Percentiles rank a stretch among this genome's conserved stretches.
These are phyloP conservation scores for Corythaeola cristata DNA, from an alignment of 2,113 vertebrate species.

Conservation along the genomic window DNA sequence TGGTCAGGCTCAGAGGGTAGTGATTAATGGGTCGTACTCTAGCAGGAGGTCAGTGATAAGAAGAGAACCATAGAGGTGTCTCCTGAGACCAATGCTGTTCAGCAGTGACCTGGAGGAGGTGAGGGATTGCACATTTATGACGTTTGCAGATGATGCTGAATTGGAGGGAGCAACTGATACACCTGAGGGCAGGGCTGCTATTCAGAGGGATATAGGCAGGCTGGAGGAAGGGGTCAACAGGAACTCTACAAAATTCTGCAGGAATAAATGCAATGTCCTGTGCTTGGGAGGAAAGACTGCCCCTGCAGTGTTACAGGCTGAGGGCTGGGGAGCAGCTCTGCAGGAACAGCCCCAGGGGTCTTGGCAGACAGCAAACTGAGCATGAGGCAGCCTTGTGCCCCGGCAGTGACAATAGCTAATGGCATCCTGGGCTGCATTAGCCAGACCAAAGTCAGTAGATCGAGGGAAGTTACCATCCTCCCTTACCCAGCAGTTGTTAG, in stretches of 20 bases:
- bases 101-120: background rate
- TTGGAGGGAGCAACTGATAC: background rate
- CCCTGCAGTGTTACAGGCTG: background rate
- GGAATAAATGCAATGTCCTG: background rate
- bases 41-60: background rate
- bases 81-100: background rate
- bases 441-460: background rate
- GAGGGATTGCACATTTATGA: background rate
- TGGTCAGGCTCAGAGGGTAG: background rate
- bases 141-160: background rate
- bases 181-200: background rate
- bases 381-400: background rate
- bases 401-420: fast-evolving
- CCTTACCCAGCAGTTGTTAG: background rate
- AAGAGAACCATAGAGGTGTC: background rate
- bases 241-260: background rate
- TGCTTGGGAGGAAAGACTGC: background rate
- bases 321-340: background rate
- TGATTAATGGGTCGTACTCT: background rate
- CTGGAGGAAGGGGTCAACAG: background rate
- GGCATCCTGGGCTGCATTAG: background rate
- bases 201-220: background rate
- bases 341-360: background rate
- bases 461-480: background rate
- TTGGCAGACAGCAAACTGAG: too few species aligned